Evolutionary conservation across 2,113 vertebrate species (phyloP).

Genomic region (Hippocampus abdominalis): DNA sequence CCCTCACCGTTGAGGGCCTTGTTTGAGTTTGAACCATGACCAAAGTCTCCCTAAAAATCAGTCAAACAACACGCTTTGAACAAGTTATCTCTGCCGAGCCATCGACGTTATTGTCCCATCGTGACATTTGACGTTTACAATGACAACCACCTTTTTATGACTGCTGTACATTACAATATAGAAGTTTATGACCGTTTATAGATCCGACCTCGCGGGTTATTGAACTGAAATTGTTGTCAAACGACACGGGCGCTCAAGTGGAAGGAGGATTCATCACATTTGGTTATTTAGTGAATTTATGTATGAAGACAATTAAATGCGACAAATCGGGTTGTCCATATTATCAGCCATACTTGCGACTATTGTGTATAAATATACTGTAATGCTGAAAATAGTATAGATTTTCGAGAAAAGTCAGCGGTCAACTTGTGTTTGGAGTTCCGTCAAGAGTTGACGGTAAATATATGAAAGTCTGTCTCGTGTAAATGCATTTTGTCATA

Average conservation of each 20-base stretch:
- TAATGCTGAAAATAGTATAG: too few relatives aligned
- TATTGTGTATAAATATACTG: neutral
- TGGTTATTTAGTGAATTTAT: conserved; percentile 19
- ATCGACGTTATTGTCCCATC: neutral
- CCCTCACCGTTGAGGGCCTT: neutral
- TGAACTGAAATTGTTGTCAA: neutral
- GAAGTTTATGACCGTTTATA: neutral
- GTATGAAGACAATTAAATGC: neutral
- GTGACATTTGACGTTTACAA: neutral
- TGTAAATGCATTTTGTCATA: too few relatives aligned
- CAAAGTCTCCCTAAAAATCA: neutral
- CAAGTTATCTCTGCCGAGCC: neutral
- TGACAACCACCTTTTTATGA: neutral
- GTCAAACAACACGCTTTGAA: neutral
- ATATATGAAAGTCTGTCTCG: too few relatives aligned
- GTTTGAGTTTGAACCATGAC: conserved; percentile 1
- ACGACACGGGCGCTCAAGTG: neutral
- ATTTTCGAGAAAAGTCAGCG: too few relatives aligned
- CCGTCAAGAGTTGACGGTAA: too few relatives aligned
- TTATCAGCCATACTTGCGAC: conserved; percentile 11
- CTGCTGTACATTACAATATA: neutral
- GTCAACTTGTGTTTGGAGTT: too few relatives aligned
- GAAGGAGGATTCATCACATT: neutral
- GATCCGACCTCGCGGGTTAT: neutral
- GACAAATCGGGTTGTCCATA: too few relatives aligned